These are phyloP conservation scores for Diploptera punctata DNA, from an alignment of 2,888 invertebrate species.

Conservation along the genomic window DNA sequence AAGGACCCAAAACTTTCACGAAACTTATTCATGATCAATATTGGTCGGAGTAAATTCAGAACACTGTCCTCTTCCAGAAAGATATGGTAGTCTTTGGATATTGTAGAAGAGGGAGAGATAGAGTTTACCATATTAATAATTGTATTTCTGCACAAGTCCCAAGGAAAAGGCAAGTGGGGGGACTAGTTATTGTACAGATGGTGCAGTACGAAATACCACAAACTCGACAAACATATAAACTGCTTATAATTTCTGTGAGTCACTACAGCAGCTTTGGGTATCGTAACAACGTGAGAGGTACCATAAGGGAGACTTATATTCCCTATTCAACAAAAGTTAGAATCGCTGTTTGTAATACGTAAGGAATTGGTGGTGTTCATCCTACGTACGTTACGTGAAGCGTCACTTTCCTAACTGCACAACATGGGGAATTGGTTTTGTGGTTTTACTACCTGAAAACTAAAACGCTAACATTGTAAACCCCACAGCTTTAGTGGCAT, in stretches of 20 bases:
- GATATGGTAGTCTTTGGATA: background rate
- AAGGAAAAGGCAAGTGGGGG: background rate
- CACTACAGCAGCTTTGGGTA: background rate
- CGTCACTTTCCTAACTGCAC: too few relatives aligned
- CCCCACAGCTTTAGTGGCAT: too few relatives aligned
- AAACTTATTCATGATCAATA: slow-evolving; percentile 32
- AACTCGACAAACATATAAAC: background rate
- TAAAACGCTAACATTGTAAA: too few relatives aligned
- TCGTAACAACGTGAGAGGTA: background rate
- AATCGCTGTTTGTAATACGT: background rate
- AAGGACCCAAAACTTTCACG: background rate
- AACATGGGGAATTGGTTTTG: too few relatives aligned
- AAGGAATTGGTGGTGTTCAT: too few relatives aligned
- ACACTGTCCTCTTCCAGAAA: background rate
- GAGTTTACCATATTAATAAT: background rate
- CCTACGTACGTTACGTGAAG: too few relatives aligned
- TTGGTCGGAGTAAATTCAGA: slow-evolving; percentile 28
- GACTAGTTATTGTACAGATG: background rate
- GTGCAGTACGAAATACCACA: background rate
- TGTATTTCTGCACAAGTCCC: background rate
- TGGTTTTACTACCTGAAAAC: too few relatives aligned
- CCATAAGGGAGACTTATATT: slow-evolving; percentile 12
- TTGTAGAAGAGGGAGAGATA: background rate
- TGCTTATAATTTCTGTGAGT: slow-evolving; percentile 15
- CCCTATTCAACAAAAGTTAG: background rate